Base-by-base conservation (phyloP, 2,113 vertebrate genomes). In the Oreochromis spilurus region DNA sequence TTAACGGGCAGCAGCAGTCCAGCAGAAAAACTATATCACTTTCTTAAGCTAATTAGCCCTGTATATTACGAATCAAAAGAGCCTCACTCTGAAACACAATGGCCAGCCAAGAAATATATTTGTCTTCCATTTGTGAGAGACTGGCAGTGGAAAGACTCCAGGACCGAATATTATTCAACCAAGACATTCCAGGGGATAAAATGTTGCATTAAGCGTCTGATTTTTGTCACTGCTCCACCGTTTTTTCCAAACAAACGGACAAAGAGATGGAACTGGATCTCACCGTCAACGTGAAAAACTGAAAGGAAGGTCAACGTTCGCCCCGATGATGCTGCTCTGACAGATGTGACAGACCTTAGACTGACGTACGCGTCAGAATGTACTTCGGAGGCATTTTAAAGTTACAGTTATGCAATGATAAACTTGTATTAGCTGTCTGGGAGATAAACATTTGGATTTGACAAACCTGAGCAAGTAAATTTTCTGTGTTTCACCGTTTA, bases 31-130 rank as follows among this genome's bases (percentile, higher is more conserved):
- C 89, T 87, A 86, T 40, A 94, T 95, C 91, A 85, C 93, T 93
- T 94, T 94, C 94, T 95, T 83, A 89, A 94, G 87, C 92, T 94
- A 96, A 96, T 96, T 96, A 95, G 92, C 80, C 87, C 86, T 77
- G 89, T 91, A 84, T 92, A 94, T 94, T 88, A 95, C 90, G 92
- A 95, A 96, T 96, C 95, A 95, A 55, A 96, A 86, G 87, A 90
- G 83, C 67, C 88, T 87, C 83, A 6, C 91, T 91, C 87, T 48
- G 31, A 91, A 93, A 93, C 89, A 88, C 93, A 88, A 84, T 77
- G 81, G 87, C 70, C 62, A n/a, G 95, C 95, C 96, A 96, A 96
- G 93, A 94, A 95, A 96, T 84, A 96, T 95, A 96, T 96, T 96
- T 95, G 84, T 94, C 91, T 94, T 94, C 82, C 91, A 88, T 87